Base-by-base conservation (phyloP, 2,888 invertebrate species). In the Mesorhabditis spiculigera region DNA sequence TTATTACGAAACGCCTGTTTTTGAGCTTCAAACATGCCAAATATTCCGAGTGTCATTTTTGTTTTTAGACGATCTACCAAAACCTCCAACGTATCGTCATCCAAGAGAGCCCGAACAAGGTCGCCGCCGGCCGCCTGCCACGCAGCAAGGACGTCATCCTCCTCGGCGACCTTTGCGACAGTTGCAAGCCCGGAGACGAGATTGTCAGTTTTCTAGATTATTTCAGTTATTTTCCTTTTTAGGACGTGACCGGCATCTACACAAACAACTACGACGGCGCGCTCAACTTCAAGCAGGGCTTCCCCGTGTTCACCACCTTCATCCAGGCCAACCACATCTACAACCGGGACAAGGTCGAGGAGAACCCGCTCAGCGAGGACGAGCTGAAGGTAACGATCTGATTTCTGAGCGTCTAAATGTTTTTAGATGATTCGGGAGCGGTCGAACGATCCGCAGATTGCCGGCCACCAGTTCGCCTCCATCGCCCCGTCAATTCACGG, bases 401-500 rank as follows among this genome's bases (percentile, higher is more conserved):
- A 10, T 13, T 28, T 66, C 3, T 16, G 8, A 3, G 42, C 41
- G 67, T 68, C 8, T 45, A 43, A 63, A n/a, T 67, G 4, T 4
- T 66, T 73, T 2, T 64, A 78, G 76, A 74, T 79, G 5, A 86
- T 86, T 67, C 82, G 81, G 5, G 80, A 80, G 5, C 72, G 86
- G 45, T 73, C 86, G 3, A 81, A 84, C 66, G 85, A 86, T 72
- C 80, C 82, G 4, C 74, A 79, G 44, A 82, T 86, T 50, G 79
- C 82, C 0, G 71, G 80, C 4, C 76, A 85, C 77, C 92, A 98
- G 62, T 91, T 95, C 66, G 92, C 93, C 41, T 95, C 94, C 76
- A 95, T 98, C 81, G 96, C 94, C 0, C 98, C 98, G 0, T 97
- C 96, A 0, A 96, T 99, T 83, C 98, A 92, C 86, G 97, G 96